Evolutionary conservation across 92 coral and sea anemone genomes (phyloP).

Genomic region (Porites lobata): DNA sequence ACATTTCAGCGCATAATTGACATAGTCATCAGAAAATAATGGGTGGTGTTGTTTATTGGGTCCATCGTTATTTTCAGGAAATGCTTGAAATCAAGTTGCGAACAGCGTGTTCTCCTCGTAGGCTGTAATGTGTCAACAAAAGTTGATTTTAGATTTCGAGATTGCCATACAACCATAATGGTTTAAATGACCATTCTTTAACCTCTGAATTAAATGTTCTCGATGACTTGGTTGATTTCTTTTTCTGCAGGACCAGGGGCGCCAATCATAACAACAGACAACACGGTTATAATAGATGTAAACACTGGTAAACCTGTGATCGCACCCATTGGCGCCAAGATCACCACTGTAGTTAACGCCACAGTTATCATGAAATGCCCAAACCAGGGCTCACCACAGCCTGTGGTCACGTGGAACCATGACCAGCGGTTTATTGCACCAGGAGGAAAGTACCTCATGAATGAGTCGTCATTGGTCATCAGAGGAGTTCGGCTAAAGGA

Average conservation of each 20-base stretch:
- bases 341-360: slow-evolving; percentile 72
- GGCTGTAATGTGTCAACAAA: no score
- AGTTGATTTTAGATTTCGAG: no score
- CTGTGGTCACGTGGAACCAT: slow-evolving; percentile 76
- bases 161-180: no score
- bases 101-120: no score
- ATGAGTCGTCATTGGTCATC: slow-evolving; percentile 61
- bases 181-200: no score
- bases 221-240: neutral
- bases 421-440: slow-evolving; percentile 60
- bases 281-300: slow-evolving; percentile 47
- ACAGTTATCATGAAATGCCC: slow-evolving; percentile 73
- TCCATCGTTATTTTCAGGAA: no score
- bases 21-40: no score
- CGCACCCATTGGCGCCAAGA: slow-evolving; percentile 69
- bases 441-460: slow-evolving; percentile 45
- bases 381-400: slow-evolving; percentile 74
- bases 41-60: no score
- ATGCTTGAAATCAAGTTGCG: no score
- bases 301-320: slow-evolving; percentile 68
- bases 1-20: no score
- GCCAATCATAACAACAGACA: slow-evolving; percentile 42
- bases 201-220: neutral
- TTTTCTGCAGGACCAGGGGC: slow-evolving; percentile 37
- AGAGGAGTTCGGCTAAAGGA: slow-evolving; percentile 53